Conservation (phyloP, 2,797 vertebrate species). For the Hybognathus amarus region DNA sequence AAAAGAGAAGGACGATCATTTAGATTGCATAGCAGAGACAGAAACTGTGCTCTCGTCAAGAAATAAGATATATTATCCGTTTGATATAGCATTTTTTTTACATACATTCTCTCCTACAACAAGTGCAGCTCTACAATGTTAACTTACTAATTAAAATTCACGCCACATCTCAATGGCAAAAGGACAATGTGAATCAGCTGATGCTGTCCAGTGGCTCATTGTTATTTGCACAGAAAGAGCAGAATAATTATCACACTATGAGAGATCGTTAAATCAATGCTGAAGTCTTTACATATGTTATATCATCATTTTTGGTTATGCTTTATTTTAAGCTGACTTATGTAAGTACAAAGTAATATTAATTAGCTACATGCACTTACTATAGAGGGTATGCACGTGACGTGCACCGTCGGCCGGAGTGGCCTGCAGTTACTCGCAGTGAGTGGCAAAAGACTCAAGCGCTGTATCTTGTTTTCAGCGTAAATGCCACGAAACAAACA, state of each 20-base stretch:
- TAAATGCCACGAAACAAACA: too few relatives aligned
- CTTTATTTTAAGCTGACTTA: too few relatives aligned
- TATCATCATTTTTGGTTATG: too few relatives aligned
- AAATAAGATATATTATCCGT: background rate
- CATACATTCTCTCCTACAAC: background rate
- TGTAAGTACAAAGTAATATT: too few relatives aligned
- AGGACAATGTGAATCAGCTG: slow-evolving; percentile 12
- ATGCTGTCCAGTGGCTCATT: slow-evolving; percentile 10
- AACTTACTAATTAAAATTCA: slow-evolving; percentile 36
- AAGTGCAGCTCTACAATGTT: background rate
- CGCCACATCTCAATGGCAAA: slow-evolving; percentile 38
- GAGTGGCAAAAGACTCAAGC: too few relatives aligned
- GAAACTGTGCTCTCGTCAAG: background rate
- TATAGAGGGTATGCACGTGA: too few relatives aligned
- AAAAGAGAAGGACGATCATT: background rate
- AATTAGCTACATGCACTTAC: too few relatives aligned
- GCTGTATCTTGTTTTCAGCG: too few relatives aligned
- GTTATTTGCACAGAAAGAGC: slow-evolving; percentile 20
- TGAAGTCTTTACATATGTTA: slow-evolving; percentile 2
- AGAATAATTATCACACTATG: slow-evolving; percentile 3
- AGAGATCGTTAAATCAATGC: background rate
- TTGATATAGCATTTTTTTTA: background rate
- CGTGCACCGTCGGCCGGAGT: too few relatives aligned
- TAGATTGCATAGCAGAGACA: background rate
- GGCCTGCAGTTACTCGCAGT: too few relatives aligned